Evolutionary conservation across 2,888 invertebrate genomes (phyloP), one percentile per base, ranked within the genome.

Genomic region (Lymantria dispar): DNA sequence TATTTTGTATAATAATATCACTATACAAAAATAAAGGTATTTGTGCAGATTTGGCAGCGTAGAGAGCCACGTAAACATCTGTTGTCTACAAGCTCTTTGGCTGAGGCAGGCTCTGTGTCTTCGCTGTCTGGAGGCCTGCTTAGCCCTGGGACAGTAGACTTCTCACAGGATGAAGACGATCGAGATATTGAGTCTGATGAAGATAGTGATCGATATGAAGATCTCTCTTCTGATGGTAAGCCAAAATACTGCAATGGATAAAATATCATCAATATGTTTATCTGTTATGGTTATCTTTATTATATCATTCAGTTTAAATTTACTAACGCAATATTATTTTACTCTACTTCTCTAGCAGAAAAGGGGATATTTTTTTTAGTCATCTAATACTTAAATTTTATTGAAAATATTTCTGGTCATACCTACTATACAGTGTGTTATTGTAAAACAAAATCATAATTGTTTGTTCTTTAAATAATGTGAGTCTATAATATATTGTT

Each of bases 41-140:
- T 30, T 0, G 11, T 29, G 9, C 86, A 95, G 85, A 95, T 97
- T 58, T 97, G 97, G 97, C 95, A 95, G 76, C 93, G 96, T 37
- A 92, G 97, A 56, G 97, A 98, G 78, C 97, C 97, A 5, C 93
- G 97, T 47, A 96, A 96, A 78, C 97, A 97, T 87, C 89, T 97
- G 56, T 83, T 97, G 46, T 97, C 96, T 8, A 97, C 97, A 12
- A 95, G 97, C 63, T 97, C 97, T 40, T 82, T 95, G 67, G 96
- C 95, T 22, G 97, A 97, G 81, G 97, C 96, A 40, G 96, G 96
- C 33, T 96, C 96, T 15, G 95, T 95, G 30, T 96, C 96, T 29
- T 97, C 96, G 7, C 80, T 97, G 14, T 96, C 96, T 56, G 96
- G 95, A 55, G 96, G 96, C 52, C 94, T 97, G 22, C 89, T 97